Conservation (phyloP, 2,888 invertebrate species). For the Eurois occulta region DNA sequence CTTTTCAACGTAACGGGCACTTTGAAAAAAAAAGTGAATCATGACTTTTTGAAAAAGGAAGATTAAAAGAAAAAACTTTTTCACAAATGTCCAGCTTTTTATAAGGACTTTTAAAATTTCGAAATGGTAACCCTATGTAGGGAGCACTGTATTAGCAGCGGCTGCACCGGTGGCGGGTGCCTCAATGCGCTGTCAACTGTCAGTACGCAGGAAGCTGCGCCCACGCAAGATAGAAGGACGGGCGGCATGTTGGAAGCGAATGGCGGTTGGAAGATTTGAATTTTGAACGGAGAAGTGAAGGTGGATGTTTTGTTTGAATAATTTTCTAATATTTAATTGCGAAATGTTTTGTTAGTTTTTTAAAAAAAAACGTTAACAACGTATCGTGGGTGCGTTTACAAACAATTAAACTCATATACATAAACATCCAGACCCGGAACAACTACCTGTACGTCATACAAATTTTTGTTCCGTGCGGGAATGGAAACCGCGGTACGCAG, state of each 20-base stretch:
- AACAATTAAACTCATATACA: no score
- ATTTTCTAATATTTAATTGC: no score
- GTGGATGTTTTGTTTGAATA: neutral
- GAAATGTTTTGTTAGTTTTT: no score
- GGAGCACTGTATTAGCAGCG: slow-evolving; percentile 67
- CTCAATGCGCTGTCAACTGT: slow-evolving; percentile 73
- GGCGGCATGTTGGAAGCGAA: slow-evolving; percentile 50
- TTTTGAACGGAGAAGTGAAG: neutral
- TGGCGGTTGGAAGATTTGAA: slow-evolving; percentile 26
- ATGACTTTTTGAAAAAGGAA: neutral
- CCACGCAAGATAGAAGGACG: slow-evolving; percentile 71
- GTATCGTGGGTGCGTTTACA: no score
- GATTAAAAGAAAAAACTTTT: neutral
- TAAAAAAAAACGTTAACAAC: no score
- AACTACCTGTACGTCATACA: no score
- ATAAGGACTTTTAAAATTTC: neutral
- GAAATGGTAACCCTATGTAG: slow-evolving; percentile 3
- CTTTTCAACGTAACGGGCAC: neutral
- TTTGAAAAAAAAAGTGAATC: neutral
- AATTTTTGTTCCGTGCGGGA: no score
- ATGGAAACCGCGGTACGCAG: no score
- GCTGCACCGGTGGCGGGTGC: slow-evolving; percentile 70
- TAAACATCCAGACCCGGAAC: no score
- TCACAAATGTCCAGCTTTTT: neutral
- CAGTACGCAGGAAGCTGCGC: slow-evolving; percentile 74